phyloP scores from a whole-genome alignment of 1,140 invertebrate genomes.

The Scaptomyza graminum region DNA sequence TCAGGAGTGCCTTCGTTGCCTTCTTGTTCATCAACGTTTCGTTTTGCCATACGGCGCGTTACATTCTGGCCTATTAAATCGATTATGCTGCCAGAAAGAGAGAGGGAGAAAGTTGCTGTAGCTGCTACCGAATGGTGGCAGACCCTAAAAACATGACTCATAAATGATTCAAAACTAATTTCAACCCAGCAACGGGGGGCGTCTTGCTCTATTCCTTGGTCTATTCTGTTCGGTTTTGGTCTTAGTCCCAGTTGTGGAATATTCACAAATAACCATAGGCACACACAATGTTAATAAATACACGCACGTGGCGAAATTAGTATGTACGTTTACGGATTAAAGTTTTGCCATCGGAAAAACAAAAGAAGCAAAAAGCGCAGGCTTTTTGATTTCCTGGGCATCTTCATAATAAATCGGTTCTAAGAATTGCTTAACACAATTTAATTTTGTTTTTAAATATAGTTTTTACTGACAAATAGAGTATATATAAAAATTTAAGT shows the following conservation, averaged over 20 bases:
- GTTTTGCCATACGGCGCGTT: constrained; percentile 62
- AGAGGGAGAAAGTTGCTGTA: constrained; percentile 19
- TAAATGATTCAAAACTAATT: constrained; percentile 83
- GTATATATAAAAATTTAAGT: no score
- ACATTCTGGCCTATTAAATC: constrained; percentile 75
- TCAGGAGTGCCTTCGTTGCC: constrained; percentile 11
- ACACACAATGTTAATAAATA: constrained; percentile 30
- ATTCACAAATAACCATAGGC: constrained; percentile 7
- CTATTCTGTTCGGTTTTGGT: constrained; percentile 26
- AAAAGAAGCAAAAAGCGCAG: constrained; percentile 15
- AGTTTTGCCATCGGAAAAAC: constrained; percentile 36
- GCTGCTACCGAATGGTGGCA: constrained; percentile 50
- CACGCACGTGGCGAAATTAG: constrained; percentile 64
- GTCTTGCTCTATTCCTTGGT: constrained; percentile 39
- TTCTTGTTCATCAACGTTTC: constrained; percentile 6
- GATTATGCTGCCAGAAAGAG: constrained; percentile 57
- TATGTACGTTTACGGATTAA: constrained; percentile 67
- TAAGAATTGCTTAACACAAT: no score
- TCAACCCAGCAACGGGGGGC: constrained; percentile 69
- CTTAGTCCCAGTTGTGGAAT: constrained; percentile 17
- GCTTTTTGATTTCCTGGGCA: no score
- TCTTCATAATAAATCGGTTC: no score
- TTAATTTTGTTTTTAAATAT: no score
- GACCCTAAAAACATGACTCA: constrained; percentile 75
- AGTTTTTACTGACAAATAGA: no score